Percentiles rank a stretch among this genome's conserved stretches.
These are phyloP conservation scores for Clavelina lepadiformis DNA, from an alignment of 23 tunicate genomes.

Conservation along the genomic window DNA sequence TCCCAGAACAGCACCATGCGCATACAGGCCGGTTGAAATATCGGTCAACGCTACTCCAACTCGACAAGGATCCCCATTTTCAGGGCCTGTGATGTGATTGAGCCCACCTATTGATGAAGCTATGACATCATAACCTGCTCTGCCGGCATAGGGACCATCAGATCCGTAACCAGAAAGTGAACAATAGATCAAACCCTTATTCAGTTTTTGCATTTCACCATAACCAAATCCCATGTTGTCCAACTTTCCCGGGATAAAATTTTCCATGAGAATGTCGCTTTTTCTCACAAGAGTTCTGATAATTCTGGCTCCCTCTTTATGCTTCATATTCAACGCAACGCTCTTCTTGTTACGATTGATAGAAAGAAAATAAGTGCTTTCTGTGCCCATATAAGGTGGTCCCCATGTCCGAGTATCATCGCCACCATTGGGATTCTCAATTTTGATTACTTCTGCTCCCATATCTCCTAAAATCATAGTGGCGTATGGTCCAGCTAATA, in stretches of 20 bases:
- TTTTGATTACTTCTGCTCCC: conserved; percentile 96
- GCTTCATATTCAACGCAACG: conserved; percentile 68
- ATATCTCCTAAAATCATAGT: conserved; percentile 84
- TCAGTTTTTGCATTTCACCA: conserved; percentile 48
- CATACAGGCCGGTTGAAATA: conserved; percentile 81
- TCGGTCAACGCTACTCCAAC: conserved; percentile 99
- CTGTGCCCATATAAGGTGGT: conserved; percentile 75
- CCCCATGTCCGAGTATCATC: conserved; percentile 99
- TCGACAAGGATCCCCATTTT: conserved; percentile 88
- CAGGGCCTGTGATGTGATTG: conserved; percentile 89
- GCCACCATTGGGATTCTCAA: conserved; percentile 77
- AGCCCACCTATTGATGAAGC: conserved; percentile 91
- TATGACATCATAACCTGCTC: conserved; percentile 99
- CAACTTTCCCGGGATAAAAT: conserved; percentile 91
- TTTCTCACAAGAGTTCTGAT: conserved; percentile 41
- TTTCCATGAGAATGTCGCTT: conserved; percentile 84
- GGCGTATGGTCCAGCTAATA: conserved; percentile 91
- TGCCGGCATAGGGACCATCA: conserved; percentile 62
- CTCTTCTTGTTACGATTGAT: conserved; percentile 92
- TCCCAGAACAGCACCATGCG: conserved; percentile 89
- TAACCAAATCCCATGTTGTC: conserved; percentile 73
- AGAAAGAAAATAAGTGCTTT: conserved; percentile 85
- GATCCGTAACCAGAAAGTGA: conserved; percentile 88
- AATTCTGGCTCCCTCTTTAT: conserved; percentile 46
- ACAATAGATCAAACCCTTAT: conserved; percentile 67